These are phyloP conservation scores for Pemphredon lugubris DNA, from an alignment of 2,888 invertebrate genomes.

Conservation along the genomic window DNA sequence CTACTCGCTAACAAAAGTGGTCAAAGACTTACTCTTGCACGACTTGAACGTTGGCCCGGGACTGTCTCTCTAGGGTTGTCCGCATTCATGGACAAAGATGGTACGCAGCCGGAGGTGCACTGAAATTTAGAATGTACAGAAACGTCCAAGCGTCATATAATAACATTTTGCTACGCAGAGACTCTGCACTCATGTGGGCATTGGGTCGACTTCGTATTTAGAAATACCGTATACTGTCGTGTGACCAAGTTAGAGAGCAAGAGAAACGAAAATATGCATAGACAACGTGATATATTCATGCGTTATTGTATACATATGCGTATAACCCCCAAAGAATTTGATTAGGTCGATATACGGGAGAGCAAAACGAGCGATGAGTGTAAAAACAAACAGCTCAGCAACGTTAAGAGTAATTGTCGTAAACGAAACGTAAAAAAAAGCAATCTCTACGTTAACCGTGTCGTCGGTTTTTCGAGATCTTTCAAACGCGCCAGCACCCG, in stretches of 20 bases:
- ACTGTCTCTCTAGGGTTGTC: slow-evolving; percentile 73
- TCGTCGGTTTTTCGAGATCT: neutral
- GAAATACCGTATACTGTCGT: slow-evolving; percentile 13
- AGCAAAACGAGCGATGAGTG: neutral
- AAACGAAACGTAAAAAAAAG: slow-evolving; percentile 6
- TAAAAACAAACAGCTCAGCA: neutral
- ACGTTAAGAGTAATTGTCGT: slow-evolving; percentile 7
- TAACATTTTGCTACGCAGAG: slow-evolving; percentile 67
- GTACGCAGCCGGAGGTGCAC: slow-evolving; percentile 74
- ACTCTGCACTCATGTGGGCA: slow-evolving; percentile 69
- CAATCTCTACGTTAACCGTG: slow-evolving; percentile 3
- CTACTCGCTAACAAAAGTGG: slow-evolving; percentile 70
- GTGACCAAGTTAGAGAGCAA: slow-evolving; percentile 29
- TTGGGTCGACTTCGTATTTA: slow-evolving; percentile 65
- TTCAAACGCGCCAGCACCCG: slow-evolving; percentile 1
- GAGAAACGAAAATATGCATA: slow-evolving; percentile 40
- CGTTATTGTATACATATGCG: slow-evolving; percentile 8
- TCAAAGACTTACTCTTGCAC: slow-evolving; percentile 74
- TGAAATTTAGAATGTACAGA: slow-evolving; percentile 76
- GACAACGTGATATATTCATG: slow-evolving; percentile 32
- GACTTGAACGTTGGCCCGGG: slow-evolving; percentile 73
- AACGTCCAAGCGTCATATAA: slow-evolving; percentile 69
- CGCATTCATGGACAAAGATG: slow-evolving; percentile 76
- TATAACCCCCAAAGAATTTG: slow-evolving; percentile 10
- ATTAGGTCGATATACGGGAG: slow-evolving; percentile 5